Base-by-base conservation (phyloP, 2,888 invertebrate genomes). In the Phengaris alcon region DNA sequence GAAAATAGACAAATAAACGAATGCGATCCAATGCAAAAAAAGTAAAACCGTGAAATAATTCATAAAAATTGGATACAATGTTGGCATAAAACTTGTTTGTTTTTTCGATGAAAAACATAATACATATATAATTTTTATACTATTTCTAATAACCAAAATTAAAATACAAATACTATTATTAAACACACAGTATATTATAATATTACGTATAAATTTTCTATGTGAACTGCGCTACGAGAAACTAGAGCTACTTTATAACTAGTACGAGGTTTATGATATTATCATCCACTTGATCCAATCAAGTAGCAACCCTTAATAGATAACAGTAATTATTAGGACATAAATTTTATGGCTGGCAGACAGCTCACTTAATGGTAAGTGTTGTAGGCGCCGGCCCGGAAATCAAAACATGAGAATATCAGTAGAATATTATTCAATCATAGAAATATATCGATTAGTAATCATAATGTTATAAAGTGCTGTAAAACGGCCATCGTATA, bases 241-340 rank as follows among this genome's bases (percentile, higher is more conserved):
- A 48, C 48, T 52, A 52, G 7, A 6, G 10, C 0, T 35, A 64
- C 12, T 64, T 35, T 44, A 35, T 44, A 6, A 44, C 59, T 13
- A 64, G 64, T 52, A 52, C 35, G 9, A 10, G 52, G 35, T 64
- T 64, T 64, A 64, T 64, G 59, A 59, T 59, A 13, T 51, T 70
- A 70, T 46, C 46, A 68, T 51, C 15, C 51, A 70, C 70, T 70
- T 15, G 48, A 70, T 48, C 15, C 54, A 72, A 72, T 52, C 54
- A 72, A 64, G 52, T 51, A 70, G 52, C 51, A 72, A 52, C 46
- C 46, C 57, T 46, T 73, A 57, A 73, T 54, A 35, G 73, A 73
- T 73, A 54, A 54, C 73, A 46, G 57, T 59, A 73, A 73, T 59
- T 73, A 59, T 59, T 48, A 73, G 35, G n/a, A 72, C 72, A 72